A percentile compares a stretch with the other conserved stretches of the same genome.
These are phyloP conservation scores for Coleophora deauratella DNA, from an alignment of 2,888 invertebrate species.

Conservation along the genomic window DNA sequence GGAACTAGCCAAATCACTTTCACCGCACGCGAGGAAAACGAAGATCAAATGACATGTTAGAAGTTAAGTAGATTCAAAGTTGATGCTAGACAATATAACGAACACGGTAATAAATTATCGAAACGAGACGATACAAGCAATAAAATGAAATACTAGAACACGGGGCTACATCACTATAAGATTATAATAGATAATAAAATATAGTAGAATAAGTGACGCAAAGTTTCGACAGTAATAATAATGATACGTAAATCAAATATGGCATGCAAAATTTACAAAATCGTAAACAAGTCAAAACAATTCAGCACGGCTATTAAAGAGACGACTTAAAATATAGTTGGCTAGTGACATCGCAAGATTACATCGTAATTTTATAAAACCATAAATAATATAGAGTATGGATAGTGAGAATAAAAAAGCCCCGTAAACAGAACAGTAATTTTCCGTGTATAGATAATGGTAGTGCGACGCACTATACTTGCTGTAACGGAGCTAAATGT, in stretches of 20 bases:
- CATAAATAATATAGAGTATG: slow-evolving; percentile 6
- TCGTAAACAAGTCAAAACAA: slow-evolving; percentile 16
- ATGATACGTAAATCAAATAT: slow-evolving; percentile 2
- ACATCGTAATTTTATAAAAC: slow-evolving; percentile 25
- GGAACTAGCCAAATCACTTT: slow-evolving; percentile 15
- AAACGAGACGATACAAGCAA: not conserved
- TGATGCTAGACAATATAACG: not conserved
- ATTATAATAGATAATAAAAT: too few relatives aligned
- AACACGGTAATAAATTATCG: slow-evolving; percentile 2
- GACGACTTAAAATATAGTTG: slow-evolving; percentile 7
- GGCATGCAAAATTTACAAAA: slow-evolving; percentile 12
- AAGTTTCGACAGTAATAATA: too few relatives aligned
- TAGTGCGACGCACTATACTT: slow-evolving; percentile 51
- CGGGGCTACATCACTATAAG: too few relatives aligned
- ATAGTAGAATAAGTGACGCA: too few relatives aligned
- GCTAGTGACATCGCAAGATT: slow-evolving; percentile 23
- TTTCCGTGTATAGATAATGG: slow-evolving; percentile 55
- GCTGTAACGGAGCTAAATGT: slow-evolving; percentile 58
- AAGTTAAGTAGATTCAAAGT: not conserved
- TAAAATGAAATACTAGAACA: not conserved
- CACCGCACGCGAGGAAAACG: slow-evolving; percentile 4
- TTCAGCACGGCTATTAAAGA: slow-evolving; percentile 12
- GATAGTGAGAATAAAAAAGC: slow-evolving; percentile 46
- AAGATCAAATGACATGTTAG: too few relatives aligned
- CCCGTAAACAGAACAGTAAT: slow-evolving; percentile 41